phyloP scores from a whole-genome alignment of 1,140 invertebrate genomes.

The Sycophaga agraensis region DNA sequence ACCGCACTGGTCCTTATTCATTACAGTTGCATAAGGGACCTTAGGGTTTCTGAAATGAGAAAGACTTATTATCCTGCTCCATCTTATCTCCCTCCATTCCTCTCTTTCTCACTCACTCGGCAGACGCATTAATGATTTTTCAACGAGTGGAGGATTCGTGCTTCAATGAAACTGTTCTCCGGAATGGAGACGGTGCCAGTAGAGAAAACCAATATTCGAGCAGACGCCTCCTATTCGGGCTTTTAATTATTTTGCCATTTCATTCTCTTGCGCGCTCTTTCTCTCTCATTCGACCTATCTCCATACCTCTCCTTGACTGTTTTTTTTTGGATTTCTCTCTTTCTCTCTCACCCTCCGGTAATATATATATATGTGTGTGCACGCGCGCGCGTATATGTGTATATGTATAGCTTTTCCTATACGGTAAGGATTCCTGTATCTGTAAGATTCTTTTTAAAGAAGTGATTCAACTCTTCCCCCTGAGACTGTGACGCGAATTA shows the following conservation, averaged over 20 bases:
- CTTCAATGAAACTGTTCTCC: constrained; percentile 10
- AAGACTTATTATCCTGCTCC: background rate
- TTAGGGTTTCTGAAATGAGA: background rate
- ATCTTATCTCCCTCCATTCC: no score
- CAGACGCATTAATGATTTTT: constrained; percentile 24
- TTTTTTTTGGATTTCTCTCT: background rate
- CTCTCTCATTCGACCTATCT: no score
- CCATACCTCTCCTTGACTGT: constrained; percentile 13
- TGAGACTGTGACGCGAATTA: background rate
- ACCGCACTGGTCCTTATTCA: background rate
- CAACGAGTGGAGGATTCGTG: constrained; percentile 11
- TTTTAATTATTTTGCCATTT: constrained; percentile 27
- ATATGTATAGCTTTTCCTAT: no score
- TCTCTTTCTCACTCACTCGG: background rate
- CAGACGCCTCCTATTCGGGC: constrained; percentile 19
- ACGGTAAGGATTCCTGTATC: no score
- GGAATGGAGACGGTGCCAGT: background rate
- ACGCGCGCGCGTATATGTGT: no score
- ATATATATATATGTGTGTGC: no score
- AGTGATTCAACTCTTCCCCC: background rate
- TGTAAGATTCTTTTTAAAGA: constrained; percentile 11
- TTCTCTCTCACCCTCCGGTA: background rate
- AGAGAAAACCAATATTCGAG: constrained; percentile 22
- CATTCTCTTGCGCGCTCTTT: no score
- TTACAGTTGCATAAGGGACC: no score